These are phyloP conservation scores for Rhinogobio ventralis DNA, from an alignment of 2,797 vertebrate genomes.

Conservation along the genomic window DNA sequence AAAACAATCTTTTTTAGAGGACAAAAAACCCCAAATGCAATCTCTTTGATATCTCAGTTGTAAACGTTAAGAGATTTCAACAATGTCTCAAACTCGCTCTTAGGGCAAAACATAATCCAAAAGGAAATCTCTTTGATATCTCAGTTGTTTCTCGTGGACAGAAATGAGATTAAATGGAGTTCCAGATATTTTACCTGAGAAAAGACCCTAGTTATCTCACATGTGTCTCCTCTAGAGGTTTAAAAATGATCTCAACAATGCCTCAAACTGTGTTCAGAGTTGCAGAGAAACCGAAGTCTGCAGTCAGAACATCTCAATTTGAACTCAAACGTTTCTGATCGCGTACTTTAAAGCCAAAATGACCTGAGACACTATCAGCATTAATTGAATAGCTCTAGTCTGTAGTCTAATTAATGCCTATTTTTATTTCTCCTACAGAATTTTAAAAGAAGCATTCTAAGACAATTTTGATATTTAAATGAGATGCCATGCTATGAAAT, in stretches of 20 bases:
- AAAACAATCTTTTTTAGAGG: neutral
- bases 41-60: neutral
- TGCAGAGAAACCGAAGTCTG: neutral
- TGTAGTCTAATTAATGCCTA: neutral
- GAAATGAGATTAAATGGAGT: neutral
- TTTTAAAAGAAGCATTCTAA: neutral
- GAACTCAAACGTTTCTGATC: neutral
- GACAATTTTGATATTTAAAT: neutral
- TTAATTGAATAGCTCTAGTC: neutral
- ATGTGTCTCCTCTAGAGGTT: neutral
- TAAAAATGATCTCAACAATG: neutral
- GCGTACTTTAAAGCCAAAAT: neutral
- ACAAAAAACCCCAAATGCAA: neutral
- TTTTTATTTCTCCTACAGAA: neutral
- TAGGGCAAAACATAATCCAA: too few species aligned
- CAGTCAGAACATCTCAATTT: neutral
- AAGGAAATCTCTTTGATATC: neutral
- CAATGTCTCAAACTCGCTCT: too few species aligned
- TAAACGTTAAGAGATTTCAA: too few species aligned
- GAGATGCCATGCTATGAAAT: neutral
- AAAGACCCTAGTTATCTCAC: neutral
- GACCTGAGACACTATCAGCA: neutral
- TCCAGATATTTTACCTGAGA: neutral
- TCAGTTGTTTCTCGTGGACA: neutral
- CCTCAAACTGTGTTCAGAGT: neutral